These are phyloP conservation scores for Drosophila nebulosa DNA, from an alignment of 1,140 invertebrate genomes.

Conservation along the genomic window DNA sequence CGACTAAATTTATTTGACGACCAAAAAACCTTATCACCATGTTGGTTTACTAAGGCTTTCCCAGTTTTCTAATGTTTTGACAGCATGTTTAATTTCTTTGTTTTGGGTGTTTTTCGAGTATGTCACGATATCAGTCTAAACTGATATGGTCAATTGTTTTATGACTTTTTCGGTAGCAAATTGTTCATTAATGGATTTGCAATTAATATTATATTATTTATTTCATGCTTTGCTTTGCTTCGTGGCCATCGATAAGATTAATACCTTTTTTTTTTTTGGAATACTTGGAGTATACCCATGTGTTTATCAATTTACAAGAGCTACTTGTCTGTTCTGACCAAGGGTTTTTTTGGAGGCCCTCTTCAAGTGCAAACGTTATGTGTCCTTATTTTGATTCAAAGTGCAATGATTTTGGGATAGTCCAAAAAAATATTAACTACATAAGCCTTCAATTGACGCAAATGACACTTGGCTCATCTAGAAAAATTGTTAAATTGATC, in stretches of 20 bases:
- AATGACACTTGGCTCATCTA: conserved; percentile 27
- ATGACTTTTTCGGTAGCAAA: conserved; percentile 50
- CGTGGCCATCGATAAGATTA: conserved; percentile 48
- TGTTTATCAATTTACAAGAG: background rate
- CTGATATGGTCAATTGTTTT: conserved; percentile 46
- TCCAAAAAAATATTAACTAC: background rate
- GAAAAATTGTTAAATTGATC: background rate
- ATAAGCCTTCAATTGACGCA: conserved; percentile 30
- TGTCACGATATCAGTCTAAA: background rate
- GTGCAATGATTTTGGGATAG: background rate
- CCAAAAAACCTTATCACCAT: conserved; percentile 18
- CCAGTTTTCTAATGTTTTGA: conserved; percentile 5
- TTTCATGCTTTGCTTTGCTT: background rate
- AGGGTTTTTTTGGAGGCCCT: background rate
- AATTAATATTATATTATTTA: conserved; percentile 43
- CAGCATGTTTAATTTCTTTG: conserved; percentile 3
- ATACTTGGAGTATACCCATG: background rate
- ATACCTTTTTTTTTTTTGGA: conserved; percentile 25
- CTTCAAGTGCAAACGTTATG: background rate
- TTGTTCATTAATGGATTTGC: conserved; percentile 58
- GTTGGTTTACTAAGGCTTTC: background rate
- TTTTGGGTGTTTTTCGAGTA: background rate
- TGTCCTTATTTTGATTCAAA: background rate
- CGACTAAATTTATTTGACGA: conserved; percentile 6
- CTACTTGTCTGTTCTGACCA: background rate